Conservation (phyloP, 2,113 vertebrate species). For the Mesocricetus auratus region DNA sequence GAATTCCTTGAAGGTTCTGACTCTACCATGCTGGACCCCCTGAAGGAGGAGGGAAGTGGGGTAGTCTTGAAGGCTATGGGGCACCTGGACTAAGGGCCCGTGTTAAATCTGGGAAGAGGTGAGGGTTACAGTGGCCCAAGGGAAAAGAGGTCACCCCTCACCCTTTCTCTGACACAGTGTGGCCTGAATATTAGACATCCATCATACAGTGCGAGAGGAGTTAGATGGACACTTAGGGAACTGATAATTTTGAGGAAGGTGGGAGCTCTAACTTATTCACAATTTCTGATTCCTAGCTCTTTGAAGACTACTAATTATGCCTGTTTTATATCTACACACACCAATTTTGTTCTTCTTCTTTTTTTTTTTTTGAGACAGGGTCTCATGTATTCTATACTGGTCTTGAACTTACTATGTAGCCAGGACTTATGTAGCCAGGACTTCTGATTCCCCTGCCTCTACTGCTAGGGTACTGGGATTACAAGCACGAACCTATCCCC, state of each 20-base stretch:
- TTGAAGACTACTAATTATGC: background rate
- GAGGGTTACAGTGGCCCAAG: background rate
- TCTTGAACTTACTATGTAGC: background rate
- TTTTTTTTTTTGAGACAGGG: background rate
- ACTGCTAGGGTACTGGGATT: background rate
- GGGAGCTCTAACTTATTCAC: background rate
- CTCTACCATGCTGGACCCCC: slow-evolving; percentile 40
- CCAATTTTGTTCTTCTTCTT: too few species aligned
- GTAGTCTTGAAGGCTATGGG: background rate
- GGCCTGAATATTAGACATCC: background rate
- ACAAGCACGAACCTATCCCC: background rate
- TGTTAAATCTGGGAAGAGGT: slow-evolving; percentile 4
- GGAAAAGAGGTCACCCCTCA: background rate
- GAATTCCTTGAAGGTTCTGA: slow-evolving; percentile 49
- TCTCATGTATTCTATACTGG: background rate
- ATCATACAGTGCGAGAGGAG: background rate
- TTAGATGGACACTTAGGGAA: background rate
- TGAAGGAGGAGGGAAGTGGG: background rate
- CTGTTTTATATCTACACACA: background rate
- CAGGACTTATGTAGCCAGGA: background rate
- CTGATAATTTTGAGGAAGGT: background rate
- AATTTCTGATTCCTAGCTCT: slow-evolving; percentile 9
- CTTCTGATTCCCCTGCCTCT: background rate
- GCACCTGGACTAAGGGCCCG: background rate
- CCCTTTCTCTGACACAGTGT: background rate